Base-by-base conservation (phyloP, 2,113 vertebrate genomes). In the Empidonax traillii region DNA sequence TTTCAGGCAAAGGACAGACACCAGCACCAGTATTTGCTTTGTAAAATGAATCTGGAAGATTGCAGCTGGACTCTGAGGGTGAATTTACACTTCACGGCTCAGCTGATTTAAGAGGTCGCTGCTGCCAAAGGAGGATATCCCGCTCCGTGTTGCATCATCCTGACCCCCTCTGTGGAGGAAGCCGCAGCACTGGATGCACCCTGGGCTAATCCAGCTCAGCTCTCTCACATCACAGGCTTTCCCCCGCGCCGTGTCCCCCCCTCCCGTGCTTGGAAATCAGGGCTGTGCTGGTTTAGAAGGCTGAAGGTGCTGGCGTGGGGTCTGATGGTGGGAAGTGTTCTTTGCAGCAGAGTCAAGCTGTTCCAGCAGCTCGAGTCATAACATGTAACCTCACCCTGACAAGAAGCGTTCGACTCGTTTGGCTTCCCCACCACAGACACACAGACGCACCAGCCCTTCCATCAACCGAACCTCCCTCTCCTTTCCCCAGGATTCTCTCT, bases 111-210 rank as follows among this genome's bases (percentile, higher is more conserved):
- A 93, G 95, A 96, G 91, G 89, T 74, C 6, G 6, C 68, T 81
- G 93, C 89, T 96, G 95, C 93, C 95, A 95, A 69, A 92, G 39
- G 76, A 89, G 89, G 96, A 95, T 89, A 91, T 97, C 91, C 95
- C 94, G 16, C 84, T 91, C 74, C 0, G 16, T 0, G 22, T 75
- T 96, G 91, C 69, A 2, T 97, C 96, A 95, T n/a, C 68, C 89
- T 63, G 52, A 43, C 33, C 72, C 79, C 67, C 79, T 68, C 85
- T 14, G 8, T 9, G 37, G 63, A 86, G 79, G 75, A 92, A 91
- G 88, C 75, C 37, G n/a, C 72, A 28, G 92, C 47, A 24, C 63
- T 90, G 7, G 0, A 78, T 86, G 90, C 63, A 84, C 63, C 91
- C 83, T 25, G 47, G 39, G 68, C 90, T 94, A 90, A 94, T 86